Base-by-base conservation (phyloP, 2,888 invertebrate species). In the Eristalis tenax region DNA sequence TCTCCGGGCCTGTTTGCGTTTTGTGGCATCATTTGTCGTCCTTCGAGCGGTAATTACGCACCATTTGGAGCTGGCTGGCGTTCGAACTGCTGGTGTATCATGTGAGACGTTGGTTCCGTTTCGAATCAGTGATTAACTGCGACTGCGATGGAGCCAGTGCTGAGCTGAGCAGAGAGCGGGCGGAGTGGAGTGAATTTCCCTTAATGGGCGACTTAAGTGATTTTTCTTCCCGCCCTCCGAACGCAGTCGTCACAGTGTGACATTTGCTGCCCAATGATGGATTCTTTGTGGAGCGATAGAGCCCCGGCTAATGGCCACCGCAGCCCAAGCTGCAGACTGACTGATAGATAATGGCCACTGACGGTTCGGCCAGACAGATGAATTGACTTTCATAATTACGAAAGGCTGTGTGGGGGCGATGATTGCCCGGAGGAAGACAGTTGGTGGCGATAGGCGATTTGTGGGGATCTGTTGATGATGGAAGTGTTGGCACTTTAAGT, bases 21-120 rank as follows among this genome's bases (percentile, higher is more conserved):
- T 70, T 86, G 78, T 79, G 83, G 83, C 87, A 83, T 87, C 87
- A 87, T 87, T 87, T 87, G 87, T 87, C 87, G 83, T 83, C 66
- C 83, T 87, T 87, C 87, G 87, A 87, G 83, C 87, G 79, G 87
- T 87, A 87, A 87, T 87, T 87, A 87, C 87, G 83, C 83, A 87
- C 76, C 87, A 83, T 83, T 86, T 86, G 74, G 74, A 78, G 82
- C 65, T 61, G 43, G 82, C 65, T 63, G 38, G 32, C 61, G 26
- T 87, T 76, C 71, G 73, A 73, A 74, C 28, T 43, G 69, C 43
- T 43, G 70, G 13, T 38, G 18, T 28, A 68, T 43, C 61, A 69
- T 63, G 43, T 40, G 32, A 68, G n/a, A 18, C 28, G 50, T 6
- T 38, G 40, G 43, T 57, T 83, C 32, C 71, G 43, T 79, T 83